phyloP scores from a whole-genome alignment of 2,797 vertebrate species.

The Spinus olivaceus region DNA sequence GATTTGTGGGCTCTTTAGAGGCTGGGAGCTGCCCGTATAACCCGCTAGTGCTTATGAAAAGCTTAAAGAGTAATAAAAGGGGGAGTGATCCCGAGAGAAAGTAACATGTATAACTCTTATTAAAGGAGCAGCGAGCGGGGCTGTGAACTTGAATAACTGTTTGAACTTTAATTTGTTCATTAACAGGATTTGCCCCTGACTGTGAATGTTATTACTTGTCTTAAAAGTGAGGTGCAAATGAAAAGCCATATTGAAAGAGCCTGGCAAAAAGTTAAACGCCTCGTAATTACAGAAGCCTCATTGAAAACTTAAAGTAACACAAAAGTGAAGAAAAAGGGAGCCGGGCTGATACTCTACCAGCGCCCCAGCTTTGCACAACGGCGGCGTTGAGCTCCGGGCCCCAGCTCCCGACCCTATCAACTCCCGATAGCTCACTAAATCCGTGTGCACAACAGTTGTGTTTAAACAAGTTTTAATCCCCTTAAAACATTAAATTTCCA shows the following conservation, averaged over 20 bases:
- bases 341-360: not conserved
- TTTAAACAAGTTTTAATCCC: not conserved
- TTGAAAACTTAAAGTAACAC: conserved; percentile 65
- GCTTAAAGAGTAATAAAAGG: conserved; percentile 82
- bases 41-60: conserved; percentile 73
- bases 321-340: conserved; percentile 13
- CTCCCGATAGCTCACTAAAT: not conserved
- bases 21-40: conserved; percentile 63
- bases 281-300: conserved; percentile 74
- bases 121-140: conserved; percentile 74
- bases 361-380: not conserved
- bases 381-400: not conserved
- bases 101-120: conserved; percentile 82
- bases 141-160: conserved; percentile 82
- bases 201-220: conserved; percentile 81
- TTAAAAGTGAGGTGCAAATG: conserved; percentile 76
- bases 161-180: conserved; percentile 88
- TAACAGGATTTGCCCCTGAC: conserved; percentile 85
- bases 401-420: not conserved
- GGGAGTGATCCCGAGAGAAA: conserved; percentile 67
- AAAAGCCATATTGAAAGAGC: conserved; percentile 73
- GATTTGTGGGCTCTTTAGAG: conserved; percentile 68
- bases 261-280: conserved; percentile 83
- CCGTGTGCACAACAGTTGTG: not conserved
- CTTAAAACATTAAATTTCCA: not conserved